Conservation (phyloP, 2,888 invertebrate species). For the Cerastis leucographa region DNA sequence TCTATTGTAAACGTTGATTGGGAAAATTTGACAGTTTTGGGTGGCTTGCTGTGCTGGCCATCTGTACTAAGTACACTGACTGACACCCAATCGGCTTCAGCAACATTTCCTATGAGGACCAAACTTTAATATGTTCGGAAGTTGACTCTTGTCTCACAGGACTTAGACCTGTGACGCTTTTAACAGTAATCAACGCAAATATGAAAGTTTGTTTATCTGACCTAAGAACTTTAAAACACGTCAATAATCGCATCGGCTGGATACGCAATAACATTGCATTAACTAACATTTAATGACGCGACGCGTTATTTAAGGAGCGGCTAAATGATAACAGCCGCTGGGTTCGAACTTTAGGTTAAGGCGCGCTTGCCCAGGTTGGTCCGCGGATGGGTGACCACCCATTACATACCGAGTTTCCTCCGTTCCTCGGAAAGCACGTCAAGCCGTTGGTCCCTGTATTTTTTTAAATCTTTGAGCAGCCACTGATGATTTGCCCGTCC, state of each 20-base stretch:
- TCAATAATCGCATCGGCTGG: constrained; percentile 30
- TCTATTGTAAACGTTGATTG: no score
- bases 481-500: not conserved
- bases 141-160: not conserved
- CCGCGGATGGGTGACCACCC: not conserved
- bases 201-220: constrained; percentile 51
- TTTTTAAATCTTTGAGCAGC: not conserved
- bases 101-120: not conserved
- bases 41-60: no score
- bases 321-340: not conserved
- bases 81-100: not conserved
- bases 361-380: not conserved
- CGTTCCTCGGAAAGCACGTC: not conserved
- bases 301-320: not conserved
- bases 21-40: no score
- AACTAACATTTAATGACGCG: not conserved
- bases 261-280: constrained; percentile 9
- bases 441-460: not conserved
- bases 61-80: not conserved
- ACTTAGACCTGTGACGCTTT: constrained; percentile 17
- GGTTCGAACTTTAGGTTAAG: not conserved
- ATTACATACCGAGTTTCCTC: not conserved
- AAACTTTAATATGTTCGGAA: not conserved
- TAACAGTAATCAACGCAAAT: not conserved
- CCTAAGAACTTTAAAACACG: constrained; percentile 55